Evolutionary conservation across 1,140 invertebrate species (phyloP).

Genomic region (Calycopis cecrops): DNA sequence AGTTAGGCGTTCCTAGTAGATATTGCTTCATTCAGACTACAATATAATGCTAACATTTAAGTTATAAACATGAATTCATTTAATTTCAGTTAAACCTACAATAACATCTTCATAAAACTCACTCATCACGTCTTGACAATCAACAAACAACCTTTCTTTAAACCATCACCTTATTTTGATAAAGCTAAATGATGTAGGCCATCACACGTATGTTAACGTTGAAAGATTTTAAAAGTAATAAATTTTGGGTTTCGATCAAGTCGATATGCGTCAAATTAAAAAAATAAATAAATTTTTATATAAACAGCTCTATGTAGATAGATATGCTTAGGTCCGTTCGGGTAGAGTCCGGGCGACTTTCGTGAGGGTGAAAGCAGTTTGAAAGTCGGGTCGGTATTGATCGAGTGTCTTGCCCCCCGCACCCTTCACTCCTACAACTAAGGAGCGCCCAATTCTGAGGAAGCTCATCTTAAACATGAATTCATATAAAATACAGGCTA

Average conservation of each 20-base stretch:
- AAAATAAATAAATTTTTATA: background rate
- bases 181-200: too few species aligned
- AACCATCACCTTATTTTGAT: too few species aligned
- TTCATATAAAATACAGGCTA: background rate
- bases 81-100: too few species aligned
- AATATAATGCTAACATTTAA: too few species aligned
- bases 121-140: too few species aligned
- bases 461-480: constrained; percentile 48
- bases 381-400: constrained; percentile 74
- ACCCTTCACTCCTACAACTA: constrained; percentile 33
- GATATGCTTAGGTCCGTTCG: constrained; percentile 38
- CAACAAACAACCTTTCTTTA: too few species aligned
- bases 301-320: constrained; percentile 31
- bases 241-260: background rate
- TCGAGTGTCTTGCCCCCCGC: constrained; percentile 65
- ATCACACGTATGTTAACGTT: background rate
- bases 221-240: background rate
- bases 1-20: too few species aligned
- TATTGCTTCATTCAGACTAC: too few species aligned
- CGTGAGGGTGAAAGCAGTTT: constrained; percentile 74
- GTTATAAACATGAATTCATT: too few species aligned
- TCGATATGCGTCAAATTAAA: background rate
- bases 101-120: too few species aligned
- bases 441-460: constrained; percentile 62
- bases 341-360: constrained; percentile 67